Conservation (phyloP, 1,140 invertebrate genomes). For the Metaphire vulgaris region DNA sequence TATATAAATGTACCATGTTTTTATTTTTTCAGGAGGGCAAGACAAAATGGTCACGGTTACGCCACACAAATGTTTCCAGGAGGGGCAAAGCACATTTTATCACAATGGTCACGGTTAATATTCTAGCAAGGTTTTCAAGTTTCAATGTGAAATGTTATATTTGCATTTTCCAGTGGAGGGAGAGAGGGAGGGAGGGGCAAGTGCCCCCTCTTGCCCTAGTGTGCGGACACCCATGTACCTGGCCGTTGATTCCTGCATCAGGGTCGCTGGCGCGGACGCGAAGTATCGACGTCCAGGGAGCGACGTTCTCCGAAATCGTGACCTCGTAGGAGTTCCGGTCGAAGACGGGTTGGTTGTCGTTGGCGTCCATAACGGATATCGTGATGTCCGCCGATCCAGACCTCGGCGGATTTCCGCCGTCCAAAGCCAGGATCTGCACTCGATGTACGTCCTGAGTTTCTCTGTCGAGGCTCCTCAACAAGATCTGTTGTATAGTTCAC, state of each 20-base stretch:
- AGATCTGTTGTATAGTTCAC: slow-evolving; percentile 23
- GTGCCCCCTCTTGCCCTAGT: no score
- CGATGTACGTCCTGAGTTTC: slow-evolving; percentile 17
- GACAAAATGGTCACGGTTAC: no score
- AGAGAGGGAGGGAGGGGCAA: slow-evolving; percentile 57
- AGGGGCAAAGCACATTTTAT: no score
- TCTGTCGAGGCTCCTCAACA: slow-evolving; percentile 19
- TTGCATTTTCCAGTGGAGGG: no score
- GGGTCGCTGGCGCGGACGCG: slow-evolving; percentile 67
- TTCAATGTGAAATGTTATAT: no score
- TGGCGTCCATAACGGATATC: slow-evolving; percentile 59
- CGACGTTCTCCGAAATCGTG: slow-evolving; percentile 65
- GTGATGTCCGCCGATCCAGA: slow-evolving; percentile 24
- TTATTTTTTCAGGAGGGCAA: no score
- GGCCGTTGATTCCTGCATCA: slow-evolving; percentile 87
- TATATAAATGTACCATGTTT: no score
- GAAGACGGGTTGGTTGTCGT: slow-evolving; percentile 79
- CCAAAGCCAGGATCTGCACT: slow-evolving; percentile 21
- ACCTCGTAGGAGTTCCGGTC: slow-evolving; percentile 61
- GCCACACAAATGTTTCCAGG: no score
- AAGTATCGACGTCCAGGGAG: background rate
- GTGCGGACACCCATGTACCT: no score
- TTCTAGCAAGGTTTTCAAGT: no score
- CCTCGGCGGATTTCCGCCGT: slow-evolving; percentile 20
- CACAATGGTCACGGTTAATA: no score